Evolutionary conservation across 30 jellyfish, hydroid and myxozoan species (phyloP).

Genomic region (Aurelia coerulea): DNA sequence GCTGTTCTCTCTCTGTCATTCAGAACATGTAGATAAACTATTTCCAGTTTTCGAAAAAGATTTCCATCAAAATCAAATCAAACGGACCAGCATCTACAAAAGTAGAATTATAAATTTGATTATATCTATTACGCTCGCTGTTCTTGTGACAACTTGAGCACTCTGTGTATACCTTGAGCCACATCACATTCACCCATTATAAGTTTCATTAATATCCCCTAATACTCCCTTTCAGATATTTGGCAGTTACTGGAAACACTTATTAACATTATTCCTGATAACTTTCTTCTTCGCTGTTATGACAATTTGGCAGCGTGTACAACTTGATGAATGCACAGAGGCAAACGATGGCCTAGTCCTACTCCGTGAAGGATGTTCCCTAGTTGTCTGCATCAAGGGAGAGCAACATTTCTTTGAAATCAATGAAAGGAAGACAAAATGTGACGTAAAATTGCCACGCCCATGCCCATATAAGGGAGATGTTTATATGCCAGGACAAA

Average conservation of each 20-base stretch:
- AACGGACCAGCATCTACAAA: too few relatives aligned
- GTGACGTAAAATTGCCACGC: constrained; percentile 59
- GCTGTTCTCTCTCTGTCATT: too few relatives aligned
- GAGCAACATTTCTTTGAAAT: constrained; percentile 32
- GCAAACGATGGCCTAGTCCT: constrained; percentile 61
- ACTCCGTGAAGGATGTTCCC: constrained; percentile 54
- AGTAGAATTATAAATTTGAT: too few relatives aligned
- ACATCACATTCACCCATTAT: too few relatives aligned
- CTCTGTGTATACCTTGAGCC: too few relatives aligned
- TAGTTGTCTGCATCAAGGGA: constrained; percentile 50
- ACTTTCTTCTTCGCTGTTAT: constrained; percentile 46
- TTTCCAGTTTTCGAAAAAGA: too few relatives aligned
- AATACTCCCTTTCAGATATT: constrained; percentile 8
- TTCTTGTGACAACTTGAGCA: too few relatives aligned
- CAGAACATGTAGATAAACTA: too few relatives aligned
- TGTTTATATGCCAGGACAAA: constrained; percentile 61
- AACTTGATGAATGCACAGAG: constrained; percentile 72
- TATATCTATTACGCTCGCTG: too few relatives aligned
- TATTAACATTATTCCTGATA: constrained; percentile 19
- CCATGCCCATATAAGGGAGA: constrained; percentile 63
- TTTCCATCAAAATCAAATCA: too few relatives aligned
- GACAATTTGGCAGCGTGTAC: constrained; percentile 57
- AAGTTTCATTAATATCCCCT: too few relatives aligned
- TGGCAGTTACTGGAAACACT: constrained; percentile 61
- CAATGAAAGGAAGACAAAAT: constrained; percentile 32